Conservation (phyloP, 2,888 invertebrate genomes). For the Pristionchus fissidentatus region DNA sequence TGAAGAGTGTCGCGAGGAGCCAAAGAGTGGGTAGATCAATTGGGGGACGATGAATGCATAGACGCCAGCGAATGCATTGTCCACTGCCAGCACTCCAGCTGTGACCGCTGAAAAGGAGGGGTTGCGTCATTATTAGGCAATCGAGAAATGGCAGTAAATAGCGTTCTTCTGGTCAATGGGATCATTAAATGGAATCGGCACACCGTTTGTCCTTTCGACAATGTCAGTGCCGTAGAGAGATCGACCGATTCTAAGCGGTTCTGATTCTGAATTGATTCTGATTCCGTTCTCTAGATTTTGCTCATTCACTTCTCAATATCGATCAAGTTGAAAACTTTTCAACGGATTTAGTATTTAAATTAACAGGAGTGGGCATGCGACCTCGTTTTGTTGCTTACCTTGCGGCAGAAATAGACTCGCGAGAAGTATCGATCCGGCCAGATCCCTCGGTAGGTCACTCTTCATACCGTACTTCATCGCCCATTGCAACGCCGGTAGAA, state of each 20-base stretch:
- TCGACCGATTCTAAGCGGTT: no score
- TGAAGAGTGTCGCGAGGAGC: conserved; percentile 45
- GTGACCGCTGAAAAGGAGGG: conserved; percentile 26
- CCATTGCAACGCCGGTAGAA: conserved; percentile 42
- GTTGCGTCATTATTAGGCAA: background rate
- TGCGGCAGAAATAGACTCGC: conserved; percentile 43
- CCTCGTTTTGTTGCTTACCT: background rate
- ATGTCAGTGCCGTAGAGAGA: no score
- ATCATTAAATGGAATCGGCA: no score
- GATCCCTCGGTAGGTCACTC: conserved; percentile 47
- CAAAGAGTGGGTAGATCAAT: conserved; percentile 36
- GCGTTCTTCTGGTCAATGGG: no score
- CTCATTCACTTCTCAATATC: no score
- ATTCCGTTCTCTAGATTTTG: no score
- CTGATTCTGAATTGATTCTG: no score
- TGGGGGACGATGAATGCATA: conserved; percentile 42
- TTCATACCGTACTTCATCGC: conserved; percentile 36
- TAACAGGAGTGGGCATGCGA: no score
- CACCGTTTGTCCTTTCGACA: no score
- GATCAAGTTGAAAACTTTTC: no score
- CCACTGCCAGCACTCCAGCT: conserved; percentile 39
- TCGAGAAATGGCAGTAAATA: background rate
- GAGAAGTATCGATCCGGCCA: conserved; percentile 38
- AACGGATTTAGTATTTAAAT: no score
- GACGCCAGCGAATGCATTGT: conserved; percentile 43